These are phyloP conservation scores for Calypte anna DNA, from an alignment of 2,113 vertebrate species.

Conservation along the genomic window DNA sequence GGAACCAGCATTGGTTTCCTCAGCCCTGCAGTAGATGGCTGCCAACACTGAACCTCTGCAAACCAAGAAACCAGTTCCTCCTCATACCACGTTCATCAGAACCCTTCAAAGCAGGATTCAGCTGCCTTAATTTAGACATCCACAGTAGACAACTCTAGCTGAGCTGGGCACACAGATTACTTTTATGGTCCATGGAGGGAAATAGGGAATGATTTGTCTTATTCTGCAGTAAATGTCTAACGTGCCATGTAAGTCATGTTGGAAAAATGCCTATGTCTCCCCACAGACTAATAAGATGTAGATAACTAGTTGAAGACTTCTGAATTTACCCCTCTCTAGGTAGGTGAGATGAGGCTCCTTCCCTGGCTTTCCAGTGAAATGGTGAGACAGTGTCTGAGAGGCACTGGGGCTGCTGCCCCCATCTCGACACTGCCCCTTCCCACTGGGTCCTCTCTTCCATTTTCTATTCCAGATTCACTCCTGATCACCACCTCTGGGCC, in stretches of 20 bases:
- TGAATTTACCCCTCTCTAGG: background rate
- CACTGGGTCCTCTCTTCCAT: accelerated
- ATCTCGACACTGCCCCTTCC: background rate
- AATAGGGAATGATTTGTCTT: slow-evolving; percentile 48
- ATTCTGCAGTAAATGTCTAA: slow-evolving; percentile 1
- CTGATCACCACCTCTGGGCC: background rate
- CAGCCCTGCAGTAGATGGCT: background rate
- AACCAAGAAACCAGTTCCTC: background rate
- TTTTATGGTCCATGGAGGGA: slow-evolving; percentile 34
- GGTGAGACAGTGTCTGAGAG: accelerated
- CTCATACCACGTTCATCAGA: background rate
- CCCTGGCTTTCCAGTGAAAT: background rate
- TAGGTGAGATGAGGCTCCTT: background rate
- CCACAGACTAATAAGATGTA: background rate
- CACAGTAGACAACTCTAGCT: background rate
- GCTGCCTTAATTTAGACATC: slow-evolving; percentile 35
- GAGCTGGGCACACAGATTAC: background rate
- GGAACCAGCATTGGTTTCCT: background rate
- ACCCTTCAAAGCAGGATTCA: background rate
- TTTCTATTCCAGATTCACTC: too few species aligned
- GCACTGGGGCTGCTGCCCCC: accelerated
- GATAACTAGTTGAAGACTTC: background rate
- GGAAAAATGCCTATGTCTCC: background rate
- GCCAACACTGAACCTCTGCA: background rate
- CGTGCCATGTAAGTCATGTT: background rate